Conservation (phyloP, 2,113 vertebrate species). For the Theropithecus gelada region DNA sequence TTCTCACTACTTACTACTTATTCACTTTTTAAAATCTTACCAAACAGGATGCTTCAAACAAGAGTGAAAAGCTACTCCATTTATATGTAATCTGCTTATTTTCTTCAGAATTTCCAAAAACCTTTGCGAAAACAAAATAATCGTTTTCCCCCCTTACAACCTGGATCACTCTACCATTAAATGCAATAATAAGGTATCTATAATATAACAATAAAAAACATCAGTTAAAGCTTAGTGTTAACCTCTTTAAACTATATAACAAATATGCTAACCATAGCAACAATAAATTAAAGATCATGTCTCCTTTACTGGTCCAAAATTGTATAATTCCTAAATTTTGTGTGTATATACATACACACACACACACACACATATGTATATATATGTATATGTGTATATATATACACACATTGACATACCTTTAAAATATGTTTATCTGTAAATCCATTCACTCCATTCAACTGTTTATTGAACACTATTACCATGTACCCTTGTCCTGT, state of each 20-base stretch:
- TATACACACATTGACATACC: not conserved
- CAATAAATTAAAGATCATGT: conserved; percentile 5
- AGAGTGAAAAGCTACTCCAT: not conserved
- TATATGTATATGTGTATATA: not conserved
- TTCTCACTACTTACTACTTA: conserved; percentile 22
- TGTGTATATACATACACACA: not conserved
- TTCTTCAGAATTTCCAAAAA: not conserved
- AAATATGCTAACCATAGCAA: not conserved
- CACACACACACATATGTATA: not conserved
- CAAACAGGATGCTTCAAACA: not conserved
- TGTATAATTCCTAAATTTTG: conserved; percentile 18
- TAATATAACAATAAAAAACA: conserved; percentile 30
- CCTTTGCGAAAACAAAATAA: conserved; percentile 15
- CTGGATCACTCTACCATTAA: not conserved
- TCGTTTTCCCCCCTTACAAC: not conserved
- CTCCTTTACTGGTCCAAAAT: conserved; percentile 24
- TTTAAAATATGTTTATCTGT: conserved; percentile 7
- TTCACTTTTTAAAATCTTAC: conserved; percentile 30
- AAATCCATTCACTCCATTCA: not conserved
- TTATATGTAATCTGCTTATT: conserved; percentile 3
- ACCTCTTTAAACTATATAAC: not conserved
- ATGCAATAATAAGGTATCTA: not conserved
- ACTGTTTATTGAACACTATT: not conserved
- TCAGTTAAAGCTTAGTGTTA: not conserved
- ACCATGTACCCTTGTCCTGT: not conserved